These are phyloP conservation scores for Pycnomerus fuliginosus DNA, from an alignment of 2,888 invertebrate species.

Conservation along the genomic window DNA sequence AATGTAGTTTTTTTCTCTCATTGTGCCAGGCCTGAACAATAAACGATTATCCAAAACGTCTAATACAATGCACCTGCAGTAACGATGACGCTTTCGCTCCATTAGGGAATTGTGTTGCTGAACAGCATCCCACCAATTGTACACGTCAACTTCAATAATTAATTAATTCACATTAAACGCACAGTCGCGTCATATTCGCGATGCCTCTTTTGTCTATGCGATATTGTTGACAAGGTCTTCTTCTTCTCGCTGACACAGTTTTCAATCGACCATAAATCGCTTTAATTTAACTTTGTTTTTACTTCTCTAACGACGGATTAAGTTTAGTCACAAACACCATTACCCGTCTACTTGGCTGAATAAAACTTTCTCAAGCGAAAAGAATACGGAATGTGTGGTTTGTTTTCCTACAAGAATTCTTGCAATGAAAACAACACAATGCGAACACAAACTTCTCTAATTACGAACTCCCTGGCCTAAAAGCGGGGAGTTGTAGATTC, in stretches of 20 bases:
- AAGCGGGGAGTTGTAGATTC: constrained; percentile 10
- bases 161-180: constrained; percentile 27
- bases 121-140: constrained; percentile 29
- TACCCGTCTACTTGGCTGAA: constrained; percentile 6
- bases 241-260: constrained; percentile 1
- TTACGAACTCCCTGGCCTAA: constrained; percentile 17
- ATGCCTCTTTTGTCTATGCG: constrained; percentile 23
- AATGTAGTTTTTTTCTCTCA: too few relatives aligned
- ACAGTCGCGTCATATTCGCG: constrained; percentile 21
- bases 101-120: constrained; percentile 22
- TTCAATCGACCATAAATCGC: background rate
- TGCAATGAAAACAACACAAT: constrained; percentile 30
- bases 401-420: constrained; percentile 29
- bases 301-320: constrained; percentile 2
- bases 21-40: constrained; percentile 24
- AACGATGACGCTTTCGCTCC: constrained; percentile 9
- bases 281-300: constrained; percentile 4
- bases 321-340: constrained; percentile 16
- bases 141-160: constrained; percentile 30
- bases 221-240: too few relatives aligned
- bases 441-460: constrained; percentile 31
- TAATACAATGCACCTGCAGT: constrained; percentile 27
- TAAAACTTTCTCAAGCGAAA: constrained; percentile 17
- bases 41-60: constrained; percentile 27
- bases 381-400: constrained; percentile 20